These are phyloP conservation scores for Crossocerus cetratus DNA, from an alignment of 2,888 invertebrate genomes.

Conservation along the genomic window DNA sequence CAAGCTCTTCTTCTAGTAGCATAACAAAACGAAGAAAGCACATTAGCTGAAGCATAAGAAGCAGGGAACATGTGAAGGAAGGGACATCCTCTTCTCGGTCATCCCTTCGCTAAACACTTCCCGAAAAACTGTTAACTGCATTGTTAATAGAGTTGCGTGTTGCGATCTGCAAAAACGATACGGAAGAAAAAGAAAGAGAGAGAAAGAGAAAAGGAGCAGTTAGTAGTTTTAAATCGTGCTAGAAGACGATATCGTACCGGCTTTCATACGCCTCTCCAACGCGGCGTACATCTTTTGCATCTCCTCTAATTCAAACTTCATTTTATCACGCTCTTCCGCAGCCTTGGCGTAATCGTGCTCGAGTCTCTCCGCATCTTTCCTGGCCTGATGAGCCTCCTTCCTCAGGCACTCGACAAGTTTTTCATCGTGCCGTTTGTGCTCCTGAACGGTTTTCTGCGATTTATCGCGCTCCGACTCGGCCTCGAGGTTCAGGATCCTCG, in stretches of 20 bases:
- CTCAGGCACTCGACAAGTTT: constrained; percentile 84
- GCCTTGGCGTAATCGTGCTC: constrained; percentile 88
- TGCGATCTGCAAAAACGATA: no score
- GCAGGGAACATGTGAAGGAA: background rate
- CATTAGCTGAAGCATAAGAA: constrained; percentile 45
- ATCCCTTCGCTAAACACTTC: constrained; percentile 3
- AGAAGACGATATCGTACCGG: constrained; percentile 59
- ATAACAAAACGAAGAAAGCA: constrained; percentile 34
- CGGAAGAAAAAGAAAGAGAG: no score
- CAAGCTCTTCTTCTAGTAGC: constrained; percentile 45
- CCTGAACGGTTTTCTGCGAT: constrained; percentile 72
- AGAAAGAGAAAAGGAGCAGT: no score
- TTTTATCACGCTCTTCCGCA: constrained; percentile 86
- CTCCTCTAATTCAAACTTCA: constrained; percentile 88
- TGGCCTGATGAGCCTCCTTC: constrained; percentile 86
- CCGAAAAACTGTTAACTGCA: constrained; percentile 14
- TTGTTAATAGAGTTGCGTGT: constrained; percentile 17
- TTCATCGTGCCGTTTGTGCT: constrained; percentile 79
- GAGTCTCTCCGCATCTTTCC: constrained; percentile 87
- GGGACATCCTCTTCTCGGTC: background rate
- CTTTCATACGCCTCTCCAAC: constrained; percentile 82
- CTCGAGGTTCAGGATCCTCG: constrained; percentile 88
- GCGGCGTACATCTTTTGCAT: constrained; percentile 86
- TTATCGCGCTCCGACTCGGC: constrained; percentile 88
- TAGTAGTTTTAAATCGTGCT: background rate